phyloP scores from a whole-genome alignment of 2,888 invertebrate species.

The Pegoplata infirma region DNA sequence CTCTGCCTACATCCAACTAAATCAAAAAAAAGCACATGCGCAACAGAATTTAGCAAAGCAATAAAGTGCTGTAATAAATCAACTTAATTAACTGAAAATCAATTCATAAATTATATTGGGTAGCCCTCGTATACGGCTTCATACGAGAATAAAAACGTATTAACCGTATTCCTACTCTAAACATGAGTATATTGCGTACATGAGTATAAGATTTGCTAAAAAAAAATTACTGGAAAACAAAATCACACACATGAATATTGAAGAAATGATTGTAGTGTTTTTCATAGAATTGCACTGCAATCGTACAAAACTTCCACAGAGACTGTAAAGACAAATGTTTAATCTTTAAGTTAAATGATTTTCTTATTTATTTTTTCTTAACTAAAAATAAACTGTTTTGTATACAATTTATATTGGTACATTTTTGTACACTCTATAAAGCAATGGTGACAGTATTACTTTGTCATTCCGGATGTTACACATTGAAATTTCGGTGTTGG shows the following conservation, averaged over 20 bases:
- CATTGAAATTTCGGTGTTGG: too few species aligned
- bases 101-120: constrained; percentile 72
- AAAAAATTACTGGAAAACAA: background rate
- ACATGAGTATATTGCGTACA: constrained; percentile 16
- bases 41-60: constrained; percentile 70
- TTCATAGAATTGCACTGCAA: constrained; percentile 16
- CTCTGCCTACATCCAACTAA: background rate
- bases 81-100: constrained; percentile 76
- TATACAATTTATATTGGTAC: background rate
- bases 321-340: constrained; percentile 45
- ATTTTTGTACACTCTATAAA: too few species aligned
- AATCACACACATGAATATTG: constrained; percentile 40
- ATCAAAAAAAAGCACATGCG: constrained; percentile 64
- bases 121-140: constrained; percentile 48
- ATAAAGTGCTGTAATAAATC: constrained; percentile 74
- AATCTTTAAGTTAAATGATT: constrained; percentile 54
- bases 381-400: background rate
- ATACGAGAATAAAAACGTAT: constrained; percentile 43
- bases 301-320: background rate
- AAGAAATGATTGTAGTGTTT: constrained; percentile 43
- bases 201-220: background rate
- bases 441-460: too few species aligned
- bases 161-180: background rate
- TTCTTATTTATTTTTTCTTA: background rate
- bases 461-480: too few species aligned